Evolutionary conservation across 2,797 vertebrate species (phyloP).

Genomic region (Catharus ustulatus): DNA sequence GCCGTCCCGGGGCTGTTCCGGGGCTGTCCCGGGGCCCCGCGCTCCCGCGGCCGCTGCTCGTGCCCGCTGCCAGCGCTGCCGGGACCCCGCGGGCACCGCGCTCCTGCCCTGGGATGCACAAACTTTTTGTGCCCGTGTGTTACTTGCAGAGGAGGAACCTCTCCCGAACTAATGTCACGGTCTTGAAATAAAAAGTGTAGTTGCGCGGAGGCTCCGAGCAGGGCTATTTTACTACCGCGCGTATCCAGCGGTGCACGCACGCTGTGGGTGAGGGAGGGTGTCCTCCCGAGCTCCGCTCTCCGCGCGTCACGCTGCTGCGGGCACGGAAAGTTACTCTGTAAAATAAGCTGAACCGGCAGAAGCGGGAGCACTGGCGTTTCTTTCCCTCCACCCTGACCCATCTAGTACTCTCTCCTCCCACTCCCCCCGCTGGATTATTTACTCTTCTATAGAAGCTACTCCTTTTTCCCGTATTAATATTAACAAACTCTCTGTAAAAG

Average conservation of each 20-base stretch:
- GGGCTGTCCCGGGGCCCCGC: neutral
- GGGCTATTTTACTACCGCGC: neutral
- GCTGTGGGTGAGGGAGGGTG: neutral
- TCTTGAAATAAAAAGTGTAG: neutral
- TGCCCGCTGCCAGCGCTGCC: rapidly evolving
- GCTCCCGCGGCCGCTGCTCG: too few relatives aligned
- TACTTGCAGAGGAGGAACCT: neutral
- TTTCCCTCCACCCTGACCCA: neutral
- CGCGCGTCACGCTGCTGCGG: neutral
- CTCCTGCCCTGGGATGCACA: rapidly evolving
- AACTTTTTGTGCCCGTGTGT: neutral
- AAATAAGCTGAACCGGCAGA: neutral
- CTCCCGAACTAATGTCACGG: neutral
- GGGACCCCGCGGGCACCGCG: neutral
- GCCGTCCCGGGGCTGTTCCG: too few relatives aligned
- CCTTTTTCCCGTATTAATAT: slow-evolving; percentile 61
- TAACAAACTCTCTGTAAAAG: slow-evolving; percentile 62
- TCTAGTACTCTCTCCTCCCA: slow-evolving; percentile 5
- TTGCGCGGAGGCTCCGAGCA: neutral
- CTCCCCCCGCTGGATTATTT: slow-evolving; percentile 49
- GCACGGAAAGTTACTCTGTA: neutral
- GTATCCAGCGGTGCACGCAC: rapidly evolving
- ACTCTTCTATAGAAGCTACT: slow-evolving; percentile 39
- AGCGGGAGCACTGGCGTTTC: neutral
- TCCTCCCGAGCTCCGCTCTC: neutral